Conservation (phyloP, 2,888 invertebrate species). For the Automeris io region DNA sequence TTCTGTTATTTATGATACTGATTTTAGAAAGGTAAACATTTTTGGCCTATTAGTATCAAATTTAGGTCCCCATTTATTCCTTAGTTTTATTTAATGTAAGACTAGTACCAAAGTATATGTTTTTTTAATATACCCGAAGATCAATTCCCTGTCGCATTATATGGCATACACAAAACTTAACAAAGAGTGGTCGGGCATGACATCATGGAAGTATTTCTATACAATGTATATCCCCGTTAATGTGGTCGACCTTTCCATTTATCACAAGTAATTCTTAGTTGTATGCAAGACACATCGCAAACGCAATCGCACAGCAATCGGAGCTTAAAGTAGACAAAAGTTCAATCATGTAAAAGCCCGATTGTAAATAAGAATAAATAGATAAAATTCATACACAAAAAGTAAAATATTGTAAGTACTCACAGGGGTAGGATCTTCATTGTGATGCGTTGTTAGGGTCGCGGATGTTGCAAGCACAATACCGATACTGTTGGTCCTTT, state of each 20-base stretch:
- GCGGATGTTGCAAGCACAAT: slow-evolving; percentile 35
- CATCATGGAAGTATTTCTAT: background rate
- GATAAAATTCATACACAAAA: slow-evolving; percentile 13
- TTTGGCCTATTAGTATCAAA: slow-evolving; percentile 27
- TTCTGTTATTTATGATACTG: slow-evolving; percentile 31
- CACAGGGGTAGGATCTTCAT: slow-evolving; percentile 66
- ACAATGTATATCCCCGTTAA: slow-evolving; percentile 2
- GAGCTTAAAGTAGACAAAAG: slow-evolving; percentile 11
- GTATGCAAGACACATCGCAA: slow-evolving; percentile 41
- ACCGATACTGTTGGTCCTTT: slow-evolving; percentile 48
- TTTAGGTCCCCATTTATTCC: slow-evolving; percentile 22
- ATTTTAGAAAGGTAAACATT: slow-evolving; percentile 56
- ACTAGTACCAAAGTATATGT: background rate
- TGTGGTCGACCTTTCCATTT: slow-evolving; percentile 1
- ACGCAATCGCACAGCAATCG: slow-evolving; percentile 55
- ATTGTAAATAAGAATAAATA: slow-evolving; percentile 5
- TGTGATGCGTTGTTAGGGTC: slow-evolving; percentile 29
- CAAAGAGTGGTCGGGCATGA: slow-evolving; percentile 1
- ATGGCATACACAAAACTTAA: slow-evolving; percentile 24
- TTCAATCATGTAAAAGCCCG: slow-evolving; percentile 5
- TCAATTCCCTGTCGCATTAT: slow-evolving; percentile 19
- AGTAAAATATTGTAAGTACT: slow-evolving; percentile 29
- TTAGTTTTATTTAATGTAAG: background rate
- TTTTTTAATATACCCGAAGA: background rate
- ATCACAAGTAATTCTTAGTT: slow-evolving; percentile 7